Evolutionary conservation across 2,113 vertebrate species (phyloP).

Genomic region (Herpailurus yagouaroundi): DNA sequence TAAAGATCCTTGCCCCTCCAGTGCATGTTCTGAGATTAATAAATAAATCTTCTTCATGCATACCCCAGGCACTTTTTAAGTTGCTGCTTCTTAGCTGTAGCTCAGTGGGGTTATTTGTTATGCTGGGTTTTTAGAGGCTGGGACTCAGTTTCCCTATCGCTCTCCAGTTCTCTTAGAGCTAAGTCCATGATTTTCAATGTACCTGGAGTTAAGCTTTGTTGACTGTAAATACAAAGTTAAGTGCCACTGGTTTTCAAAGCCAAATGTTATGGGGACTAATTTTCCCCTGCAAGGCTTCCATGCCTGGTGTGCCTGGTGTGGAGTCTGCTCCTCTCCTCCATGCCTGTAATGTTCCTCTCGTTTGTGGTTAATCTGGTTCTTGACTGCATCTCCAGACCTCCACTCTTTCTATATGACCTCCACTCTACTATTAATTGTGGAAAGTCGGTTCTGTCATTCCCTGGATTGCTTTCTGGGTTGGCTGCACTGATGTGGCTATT

Average conservation of each 20-base stretch:
- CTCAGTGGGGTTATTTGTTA: neutral
- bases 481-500: neutral
- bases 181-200: neutral
- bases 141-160: neutral
- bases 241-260: neutral
- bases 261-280: neutral
- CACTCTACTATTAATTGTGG: too few relatives aligned
- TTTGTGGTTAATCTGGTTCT: neutral
- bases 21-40: too few relatives aligned
- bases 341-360: neutral
- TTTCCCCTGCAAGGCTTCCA: neutral
- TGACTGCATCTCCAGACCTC: neutral
- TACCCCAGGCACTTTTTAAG: too few relatives aligned
- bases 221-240: neutral
- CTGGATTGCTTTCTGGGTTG: neutral
- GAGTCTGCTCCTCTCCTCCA: neutral
- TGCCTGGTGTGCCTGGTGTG: neutral
- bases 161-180: neutral
- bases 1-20: too few relatives aligned
- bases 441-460: neutral
- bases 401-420: neutral
- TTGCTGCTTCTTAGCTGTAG: neutral
- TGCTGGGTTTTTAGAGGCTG: neutral
- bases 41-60: too few relatives aligned
- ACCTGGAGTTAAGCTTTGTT: neutral